Percentiles rank a stretch among this genome's conserved stretches.
These are phyloP conservation scores for Macrochelys suwanniensis DNA, from an alignment of 2,797 vertebrate species.

Conservation along the genomic window DNA sequence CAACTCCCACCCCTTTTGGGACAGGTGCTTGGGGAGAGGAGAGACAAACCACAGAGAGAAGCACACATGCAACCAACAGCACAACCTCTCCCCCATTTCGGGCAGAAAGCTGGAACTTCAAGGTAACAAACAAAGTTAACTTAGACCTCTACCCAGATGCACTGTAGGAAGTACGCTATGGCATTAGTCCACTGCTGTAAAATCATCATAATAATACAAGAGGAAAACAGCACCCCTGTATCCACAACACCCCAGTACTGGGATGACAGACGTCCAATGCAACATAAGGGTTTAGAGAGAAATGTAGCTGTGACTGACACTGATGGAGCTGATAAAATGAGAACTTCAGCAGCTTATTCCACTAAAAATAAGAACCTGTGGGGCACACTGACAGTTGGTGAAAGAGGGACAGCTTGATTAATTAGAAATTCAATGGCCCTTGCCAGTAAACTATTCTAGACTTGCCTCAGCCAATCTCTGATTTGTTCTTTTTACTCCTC, in stretches of 20 bases:
- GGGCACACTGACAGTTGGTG: not conserved
- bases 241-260: not conserved
- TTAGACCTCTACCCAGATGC: too few relatives aligned
- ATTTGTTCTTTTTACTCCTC: not conserved
- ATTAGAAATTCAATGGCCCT: constrained; percentile 4
- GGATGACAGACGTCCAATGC: not conserved
- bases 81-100: not conserved
- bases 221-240: not conserved
- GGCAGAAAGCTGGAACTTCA: not conserved
- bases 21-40: not conserved
- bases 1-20: constrained; percentile 1
- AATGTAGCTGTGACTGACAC: not conserved
- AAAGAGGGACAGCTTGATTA: not conserved
- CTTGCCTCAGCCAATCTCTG: not conserved
- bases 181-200: too few relatives aligned
- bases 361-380: not conserved
- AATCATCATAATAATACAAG: too few relatives aligned
- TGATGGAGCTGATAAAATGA: not conserved
- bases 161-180: too few relatives aligned
- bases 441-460: not conserved
- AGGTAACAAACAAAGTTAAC: not conserved
- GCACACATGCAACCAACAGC: not conserved
- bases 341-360: constrained; percentile 6
- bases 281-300: not conserved
- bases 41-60: constrained; percentile 19